A percentile compares a stretch with the other conserved stretches of the same genome.
These are phyloP conservation scores for Hippocampus comes DNA, from an alignment of 2,113 vertebrate species.

Conservation along the genomic window DNA sequence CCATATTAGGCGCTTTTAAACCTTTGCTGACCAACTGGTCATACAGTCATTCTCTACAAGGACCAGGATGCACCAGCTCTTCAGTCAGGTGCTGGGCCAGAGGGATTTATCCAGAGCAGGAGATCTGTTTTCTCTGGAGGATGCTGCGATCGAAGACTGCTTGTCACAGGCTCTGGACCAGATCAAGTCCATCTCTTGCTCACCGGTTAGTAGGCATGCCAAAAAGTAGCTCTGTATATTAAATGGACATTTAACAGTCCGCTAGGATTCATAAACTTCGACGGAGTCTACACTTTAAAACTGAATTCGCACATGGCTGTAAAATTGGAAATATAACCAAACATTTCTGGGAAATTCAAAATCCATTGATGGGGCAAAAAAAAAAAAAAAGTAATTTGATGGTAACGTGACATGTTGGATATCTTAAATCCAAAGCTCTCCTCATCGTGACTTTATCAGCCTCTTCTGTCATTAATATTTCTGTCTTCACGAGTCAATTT, in stretches of 20 bases:
- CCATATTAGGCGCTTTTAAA: constrained; percentile 13
- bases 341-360: background rate
- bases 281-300: background rate
- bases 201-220: constrained; percentile 74
- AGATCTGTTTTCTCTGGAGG: constrained; percentile 92
- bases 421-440: background rate
- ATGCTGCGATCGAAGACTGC: constrained; percentile 86
- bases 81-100: constrained; percentile 85
- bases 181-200: constrained; percentile 90
- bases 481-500: background rate
- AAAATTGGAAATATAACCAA: background rate
- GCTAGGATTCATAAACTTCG: background rate
- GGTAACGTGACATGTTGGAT: background rate
- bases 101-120: constrained; percentile 91
- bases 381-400: background rate
- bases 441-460: background rate
- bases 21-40: constrained; percentile 20
- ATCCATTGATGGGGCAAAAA: background rate
- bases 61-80: constrained; percentile 88
- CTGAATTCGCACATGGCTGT: background rate
- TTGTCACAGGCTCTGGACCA: constrained; percentile 90
- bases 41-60: constrained; percentile 13
- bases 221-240: background rate
- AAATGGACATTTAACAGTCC: background rate
- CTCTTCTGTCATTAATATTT: background rate